Conservation (phyloP, 2,888 invertebrate species). For the Nomada flava region DNA sequence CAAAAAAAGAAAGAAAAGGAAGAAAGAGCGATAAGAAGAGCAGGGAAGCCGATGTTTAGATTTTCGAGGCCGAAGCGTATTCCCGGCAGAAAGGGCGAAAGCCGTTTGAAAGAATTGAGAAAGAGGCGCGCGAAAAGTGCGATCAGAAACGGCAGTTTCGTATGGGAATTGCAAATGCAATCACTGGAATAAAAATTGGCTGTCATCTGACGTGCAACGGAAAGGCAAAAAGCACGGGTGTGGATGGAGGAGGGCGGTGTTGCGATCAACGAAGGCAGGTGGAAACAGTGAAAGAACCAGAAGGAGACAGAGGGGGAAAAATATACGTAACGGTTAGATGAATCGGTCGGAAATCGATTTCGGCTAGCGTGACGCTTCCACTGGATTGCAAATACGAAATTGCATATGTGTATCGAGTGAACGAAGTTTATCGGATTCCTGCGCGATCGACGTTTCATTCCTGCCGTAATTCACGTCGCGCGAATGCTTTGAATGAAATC, state of each 20-base stretch:
- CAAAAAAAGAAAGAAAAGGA: not conserved
- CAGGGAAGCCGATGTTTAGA: not conserved
- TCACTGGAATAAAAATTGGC: conserved; percentile 83
- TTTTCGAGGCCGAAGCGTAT: not conserved
- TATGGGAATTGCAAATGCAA: conserved; percentile 83
- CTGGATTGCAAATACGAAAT: conserved; percentile 59
- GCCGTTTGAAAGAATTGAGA: conserved; percentile 45
- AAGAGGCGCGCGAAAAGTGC: conserved; percentile 61
- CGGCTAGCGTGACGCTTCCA: conserved; percentile 45
- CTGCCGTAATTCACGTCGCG: conserved; percentile 53
- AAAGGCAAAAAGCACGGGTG: conserved; percentile 59
- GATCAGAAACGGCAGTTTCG: conserved; percentile 51
- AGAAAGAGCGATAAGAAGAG: not conserved
- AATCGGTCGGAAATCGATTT: conserved; percentile 73
- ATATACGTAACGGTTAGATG: conserved; percentile 58
- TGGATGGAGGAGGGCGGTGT: not conserved
- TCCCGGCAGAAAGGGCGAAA: conserved; percentile 4
- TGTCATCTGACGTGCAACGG: conserved; percentile 81
- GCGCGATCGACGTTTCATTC: conserved; percentile 46
- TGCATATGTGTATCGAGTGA: conserved; percentile 59
- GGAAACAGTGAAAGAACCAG: conserved; percentile 16
- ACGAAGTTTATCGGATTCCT: conserved; percentile 58
- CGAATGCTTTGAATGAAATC: conserved; percentile 43
- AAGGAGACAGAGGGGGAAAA: conserved; percentile 58
- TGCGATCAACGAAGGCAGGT: conserved; percentile 1